Percentiles rank a stretch among this genome's conserved stretches.
Evolutionary conservation across 2,797 vertebrate genomes (phyloP).

Genomic region (Sebastes nivosus): DNA sequence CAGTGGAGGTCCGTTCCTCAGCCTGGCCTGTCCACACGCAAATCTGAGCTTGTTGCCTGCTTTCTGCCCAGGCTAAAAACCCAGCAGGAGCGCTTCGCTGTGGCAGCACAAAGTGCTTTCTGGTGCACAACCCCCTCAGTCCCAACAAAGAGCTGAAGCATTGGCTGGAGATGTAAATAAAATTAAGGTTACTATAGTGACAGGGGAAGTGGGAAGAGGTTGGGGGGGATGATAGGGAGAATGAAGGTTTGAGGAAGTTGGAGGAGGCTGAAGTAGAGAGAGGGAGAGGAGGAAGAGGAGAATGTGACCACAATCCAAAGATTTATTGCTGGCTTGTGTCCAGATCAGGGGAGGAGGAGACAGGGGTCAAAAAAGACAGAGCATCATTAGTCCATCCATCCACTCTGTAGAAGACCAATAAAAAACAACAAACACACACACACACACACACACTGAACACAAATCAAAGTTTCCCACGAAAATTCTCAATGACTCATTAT

Average conservation of each 20-base stretch:
- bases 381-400: slow-evolving; percentile 29
- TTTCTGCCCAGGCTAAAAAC: slow-evolving; percentile 7
- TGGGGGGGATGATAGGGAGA: not conserved
- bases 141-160: slow-evolving; percentile 39
- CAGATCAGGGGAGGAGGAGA: slow-evolving; percentile 44
- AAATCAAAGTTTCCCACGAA: not conserved
- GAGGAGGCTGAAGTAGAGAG: not conserved
- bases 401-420: not conserved
- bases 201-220: slow-evolving; percentile 11
- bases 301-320: not conserved
- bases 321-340: slow-evolving; percentile 51
- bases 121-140: slow-evolving; percentile 7
- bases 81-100: slow-evolving; percentile 11
- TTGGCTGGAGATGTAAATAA: slow-evolving; percentile 43
- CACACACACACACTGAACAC: not conserved
- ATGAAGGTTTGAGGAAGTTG: not conserved
- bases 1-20: not conserved
- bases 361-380: slow-evolving; percentile 41
- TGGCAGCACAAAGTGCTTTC: not conserved
- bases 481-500: slow-evolving; percentile 11
- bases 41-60: slow-evolving; percentile 8
- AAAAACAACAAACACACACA: not conserved
- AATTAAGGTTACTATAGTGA: slow-evolving; percentile 41
- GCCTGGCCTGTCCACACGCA: slow-evolving; percentile 7
- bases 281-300: not conserved